These are phyloP conservation scores for Sebastes dallii DNA, from an alignment of 2,797 vertebrate species.

Conservation along the genomic window DNA sequence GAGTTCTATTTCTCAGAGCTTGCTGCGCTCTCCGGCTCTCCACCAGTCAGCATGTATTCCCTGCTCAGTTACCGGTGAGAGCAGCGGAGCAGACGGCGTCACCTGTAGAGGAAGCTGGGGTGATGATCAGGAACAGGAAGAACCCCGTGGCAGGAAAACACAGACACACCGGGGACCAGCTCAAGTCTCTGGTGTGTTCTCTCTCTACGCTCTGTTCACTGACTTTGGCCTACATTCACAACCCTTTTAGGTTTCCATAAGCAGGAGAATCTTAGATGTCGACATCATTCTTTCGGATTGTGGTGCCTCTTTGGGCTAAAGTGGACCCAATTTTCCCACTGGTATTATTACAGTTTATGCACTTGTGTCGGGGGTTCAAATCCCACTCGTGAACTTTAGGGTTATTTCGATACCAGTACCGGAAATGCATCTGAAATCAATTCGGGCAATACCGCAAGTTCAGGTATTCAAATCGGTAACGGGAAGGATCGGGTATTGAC, in stretches of 20 bases:
- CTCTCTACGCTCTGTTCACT: conserved; percentile 3
- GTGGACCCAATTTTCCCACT: background rate
- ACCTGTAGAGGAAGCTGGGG: conserved; percentile 25
- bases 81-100: conserved; percentile 29
- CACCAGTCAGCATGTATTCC: background rate
- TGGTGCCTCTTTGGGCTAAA: background rate
- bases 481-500: too few species aligned
- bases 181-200: conserved; percentile 17
- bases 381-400: too few species aligned
- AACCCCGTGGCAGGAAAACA: conserved; percentile 28
- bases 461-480: too few species aligned
- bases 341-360: background rate
- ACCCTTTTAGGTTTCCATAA: conserved; percentile 20
- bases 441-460: too few species aligned
- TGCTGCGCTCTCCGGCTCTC: background rate
- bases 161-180: conserved; percentile 34
- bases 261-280: conserved; percentile 26
- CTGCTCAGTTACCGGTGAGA: conserved; percentile 6
- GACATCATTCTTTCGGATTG: background rate
- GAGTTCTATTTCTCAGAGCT: background rate
- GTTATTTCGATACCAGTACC: fast-evolving
- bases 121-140: conserved; percentile 40
- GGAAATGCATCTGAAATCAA: too few species aligned
- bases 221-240: conserved; percentile 62
- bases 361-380: too few species aligned